Evolutionary conservation across 2,113 vertebrate species (phyloP).

Genomic region (Megaceryle torquata): DNA sequence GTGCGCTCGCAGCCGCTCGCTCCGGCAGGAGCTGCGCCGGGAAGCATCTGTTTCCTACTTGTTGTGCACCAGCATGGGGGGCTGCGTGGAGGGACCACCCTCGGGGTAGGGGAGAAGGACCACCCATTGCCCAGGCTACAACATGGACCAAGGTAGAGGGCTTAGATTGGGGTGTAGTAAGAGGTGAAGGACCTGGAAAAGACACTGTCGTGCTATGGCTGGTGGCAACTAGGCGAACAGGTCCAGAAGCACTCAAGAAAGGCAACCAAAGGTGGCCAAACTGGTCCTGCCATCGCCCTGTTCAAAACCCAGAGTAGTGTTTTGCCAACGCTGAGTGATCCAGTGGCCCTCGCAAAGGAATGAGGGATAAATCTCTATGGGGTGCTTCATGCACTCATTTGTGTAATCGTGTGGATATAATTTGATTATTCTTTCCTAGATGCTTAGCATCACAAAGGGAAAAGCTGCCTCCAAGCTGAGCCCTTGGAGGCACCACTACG

Average conservation of each 20-base stretch:
- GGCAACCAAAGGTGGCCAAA: neutral
- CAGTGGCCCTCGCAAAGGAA: neutral
- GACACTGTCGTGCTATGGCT: fast-evolving
- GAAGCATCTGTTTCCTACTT: slow-evolving; percentile 12
- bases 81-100: neutral
- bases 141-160: neutral
- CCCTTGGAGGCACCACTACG: fast-evolving
- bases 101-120: neutral
- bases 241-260: neutral
- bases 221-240: neutral
- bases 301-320: neutral
- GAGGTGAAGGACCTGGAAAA: neutral
- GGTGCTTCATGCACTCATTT: neutral
- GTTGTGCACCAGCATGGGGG: neutral
- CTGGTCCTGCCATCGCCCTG: fast-evolving
- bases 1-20: neutral
- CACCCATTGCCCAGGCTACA: neutral
- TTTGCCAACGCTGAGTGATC: neutral
- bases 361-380: neutral
- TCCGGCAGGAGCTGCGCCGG: neutral
- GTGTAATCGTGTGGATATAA: neutral
- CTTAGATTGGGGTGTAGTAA: neutral
- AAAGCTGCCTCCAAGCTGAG: neutral
- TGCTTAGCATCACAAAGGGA: slow-evolving; percentile 11
- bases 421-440: slow-evolving; percentile 39